Conservation (phyloP, 2,888 invertebrate genomes). For the Stenchaetothrips biformis region DNA sequence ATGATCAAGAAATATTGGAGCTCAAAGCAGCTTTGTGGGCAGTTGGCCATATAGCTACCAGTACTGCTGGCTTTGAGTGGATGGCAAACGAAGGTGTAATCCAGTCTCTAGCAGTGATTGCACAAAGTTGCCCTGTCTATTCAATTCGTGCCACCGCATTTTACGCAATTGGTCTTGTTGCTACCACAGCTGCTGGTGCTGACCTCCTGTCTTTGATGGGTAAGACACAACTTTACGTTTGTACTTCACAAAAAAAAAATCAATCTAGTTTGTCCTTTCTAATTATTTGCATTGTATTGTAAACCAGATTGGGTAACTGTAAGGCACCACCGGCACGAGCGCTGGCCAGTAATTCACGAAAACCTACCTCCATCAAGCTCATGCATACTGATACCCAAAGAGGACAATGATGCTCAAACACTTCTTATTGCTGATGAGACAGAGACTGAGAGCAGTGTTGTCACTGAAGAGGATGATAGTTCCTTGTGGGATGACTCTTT, state of each 20-base stretch:
- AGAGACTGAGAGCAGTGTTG: constrained; percentile 9
- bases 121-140: constrained; percentile 75
- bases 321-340: constrained; percentile 68
- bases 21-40: constrained; percentile 90
- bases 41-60: constrained; percentile 72
- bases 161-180: constrained; percentile 79
- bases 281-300: not conserved
- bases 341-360: constrained; percentile 65
- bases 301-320: constrained; percentile 66
- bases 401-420: not conserved
- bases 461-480: constrained; percentile 8
- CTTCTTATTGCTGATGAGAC: constrained; percentile 4
- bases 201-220: constrained; percentile 54
- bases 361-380: not conserved
- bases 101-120: constrained; percentile 55
- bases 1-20: constrained; percentile 66
- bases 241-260: not conserved
- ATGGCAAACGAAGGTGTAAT: constrained; percentile 57
- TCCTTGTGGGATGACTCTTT: constrained; percentile 6
- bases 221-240: constrained; percentile 25
- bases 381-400: not conserved
- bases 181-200: constrained; percentile 77
- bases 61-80: constrained; percentile 68
- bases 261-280: not conserved
- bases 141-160: constrained; percentile 86